Base-by-base conservation (phyloP, 2,797 vertebrate species). In the Botia kubotai region DNA sequence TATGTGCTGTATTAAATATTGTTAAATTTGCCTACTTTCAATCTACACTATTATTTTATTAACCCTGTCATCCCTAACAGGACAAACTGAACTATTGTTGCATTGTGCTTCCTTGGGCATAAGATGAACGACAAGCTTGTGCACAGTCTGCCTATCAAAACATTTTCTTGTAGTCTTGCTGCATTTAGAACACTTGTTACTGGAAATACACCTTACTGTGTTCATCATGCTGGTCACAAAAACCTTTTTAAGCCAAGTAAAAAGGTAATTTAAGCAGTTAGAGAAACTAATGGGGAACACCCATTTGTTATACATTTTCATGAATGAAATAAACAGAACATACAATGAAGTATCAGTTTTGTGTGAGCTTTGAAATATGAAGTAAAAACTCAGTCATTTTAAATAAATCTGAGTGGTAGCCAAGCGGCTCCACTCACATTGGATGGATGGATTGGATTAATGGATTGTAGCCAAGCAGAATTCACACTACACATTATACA, bases 21-120 rank as follows among this genome's bases (percentile, higher is more conserved):
- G 88, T 86, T 81, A 82, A 88, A 85, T 79, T 21, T 23, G 83
- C 79, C 81, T 75, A 70, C 85, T 88, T 89, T 86, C 88, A 86
- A 84, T 87, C 84, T 62, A 81, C 72, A 86, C 85, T 76, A 78
- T 68, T 75, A 63, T 72, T 58, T 81, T 69, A 90, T 88, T 82
- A 87, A 82, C 81, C 76, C 80, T 76, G 81, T 87, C 81, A 81
- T 77, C 68, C 87, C 81, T 68, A 21, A 46, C 68, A 87, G 82
- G 77, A 85, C 29, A 67, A 81, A 82, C 66, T 33, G 83, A 79
- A 86, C 77, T 85, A 87, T 87, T 85, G 72, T 76, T 87, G 78
- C 77, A 83, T 66, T 72, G 57, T 58, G 75, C 66, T 72, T 26
- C 70, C 62, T 53, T 53, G 50, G 10, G 58, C 70, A 60, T 79